Percentiles rank a stretch among this genome's conserved stretches.
Conservation (phyloP, 1,140 invertebrate species). For the Drosophila sulfurigaster region DNA sequence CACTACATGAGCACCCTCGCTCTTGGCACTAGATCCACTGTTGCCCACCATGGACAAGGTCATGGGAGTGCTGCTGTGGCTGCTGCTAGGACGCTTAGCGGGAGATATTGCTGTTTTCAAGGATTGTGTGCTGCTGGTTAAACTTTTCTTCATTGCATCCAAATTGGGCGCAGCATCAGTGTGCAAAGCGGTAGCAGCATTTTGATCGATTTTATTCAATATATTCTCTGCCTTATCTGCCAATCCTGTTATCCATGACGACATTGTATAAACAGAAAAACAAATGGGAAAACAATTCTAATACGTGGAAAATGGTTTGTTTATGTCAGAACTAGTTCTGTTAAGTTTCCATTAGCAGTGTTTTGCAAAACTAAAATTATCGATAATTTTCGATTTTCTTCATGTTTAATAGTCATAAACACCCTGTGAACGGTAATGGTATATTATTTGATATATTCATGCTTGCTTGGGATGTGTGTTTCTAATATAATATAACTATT, state of each 20-base stretch:
- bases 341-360: background rate
- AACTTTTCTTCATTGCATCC: constrained; percentile 61
- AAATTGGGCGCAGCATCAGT: constrained; percentile 37
- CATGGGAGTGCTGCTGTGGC: constrained; percentile 31
- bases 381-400: background rate
- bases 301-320: constrained; percentile 52
- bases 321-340: constrained; percentile 33
- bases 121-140: constrained; percentile 68
- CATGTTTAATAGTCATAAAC: too few species aligned
- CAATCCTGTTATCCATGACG: constrained; percentile 92
- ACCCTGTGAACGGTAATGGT: background rate
- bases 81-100: constrained; percentile 34
- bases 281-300: constrained; percentile 5
- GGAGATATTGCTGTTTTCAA: constrained; percentile 60
- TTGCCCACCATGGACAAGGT: constrained; percentile 39
- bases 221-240: constrained; percentile 94
- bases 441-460: constrained; percentile 1
- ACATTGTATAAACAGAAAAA: constrained; percentile 85
- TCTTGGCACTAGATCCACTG: constrained; percentile 60
- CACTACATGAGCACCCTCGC: constrained; percentile 48
- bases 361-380: constrained; percentile 8
- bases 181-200: constrained; percentile 89
- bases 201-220: constrained; percentile 93
- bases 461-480: too few species aligned
- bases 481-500: too few species aligned